phyloP scores from a whole-genome alignment of 2,888 invertebrate species.

The Drosophila falleni region DNA sequence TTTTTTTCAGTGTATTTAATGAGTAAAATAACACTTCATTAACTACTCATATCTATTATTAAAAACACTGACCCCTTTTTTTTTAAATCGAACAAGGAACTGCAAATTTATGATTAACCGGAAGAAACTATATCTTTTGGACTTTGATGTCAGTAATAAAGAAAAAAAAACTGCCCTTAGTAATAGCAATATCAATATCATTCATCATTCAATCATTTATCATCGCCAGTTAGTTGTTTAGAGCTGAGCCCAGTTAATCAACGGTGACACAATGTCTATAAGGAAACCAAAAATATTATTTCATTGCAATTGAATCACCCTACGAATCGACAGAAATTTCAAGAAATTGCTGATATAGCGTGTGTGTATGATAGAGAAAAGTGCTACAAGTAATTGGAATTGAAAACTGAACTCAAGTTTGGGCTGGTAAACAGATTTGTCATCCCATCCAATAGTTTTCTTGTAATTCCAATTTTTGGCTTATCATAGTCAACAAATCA shows the following conservation, averaged over 20 bases:
- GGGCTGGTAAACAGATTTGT: slow-evolving; percentile 63
- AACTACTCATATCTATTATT: slow-evolving; percentile 34
- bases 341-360: slow-evolving; percentile 41
- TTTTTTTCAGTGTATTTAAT: neutral
- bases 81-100: slow-evolving; percentile 2
- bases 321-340: slow-evolving; percentile 38
- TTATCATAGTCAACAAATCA: slow-evolving; percentile 60
- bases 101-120: slow-evolving; percentile 37
- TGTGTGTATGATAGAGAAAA: slow-evolving; percentile 44
- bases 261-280: slow-evolving; percentile 76
- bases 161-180: slow-evolving; percentile 34
- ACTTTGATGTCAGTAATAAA: slow-evolving; percentile 45
- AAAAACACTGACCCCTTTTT: slow-evolving; percentile 39
- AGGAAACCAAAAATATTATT: slow-evolving; percentile 56
- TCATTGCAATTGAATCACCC: slow-evolving; percentile 72
- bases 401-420: slow-evolving; percentile 20
- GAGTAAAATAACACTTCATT: neutral
- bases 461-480: slow-evolving; percentile 8
- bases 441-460: slow-evolving; percentile 31
- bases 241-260: slow-evolving; percentile 36
- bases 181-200: slow-evolving; percentile 42
- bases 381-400: slow-evolving; percentile 57
- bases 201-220: slow-evolving; percentile 29
- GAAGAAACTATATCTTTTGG: slow-evolving; percentile 38
- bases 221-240: slow-evolving; percentile 5